These are phyloP conservation scores for Urocynchramus pylzowi DNA, from an alignment of 2,113 vertebrate genomes.

Conservation along the genomic window DNA sequence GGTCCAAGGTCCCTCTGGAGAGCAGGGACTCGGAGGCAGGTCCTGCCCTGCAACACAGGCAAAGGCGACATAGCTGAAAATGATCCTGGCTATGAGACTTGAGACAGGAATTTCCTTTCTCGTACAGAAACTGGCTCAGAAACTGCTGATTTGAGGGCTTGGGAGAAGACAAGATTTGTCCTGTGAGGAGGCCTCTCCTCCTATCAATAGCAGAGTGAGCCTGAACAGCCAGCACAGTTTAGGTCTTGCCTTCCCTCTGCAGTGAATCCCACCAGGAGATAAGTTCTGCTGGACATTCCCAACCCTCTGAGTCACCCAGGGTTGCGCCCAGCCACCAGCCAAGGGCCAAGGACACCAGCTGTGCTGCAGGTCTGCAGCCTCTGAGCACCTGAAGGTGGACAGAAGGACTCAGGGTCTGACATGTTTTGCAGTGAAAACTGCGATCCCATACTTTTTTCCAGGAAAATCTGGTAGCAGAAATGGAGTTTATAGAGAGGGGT, in stretches of 20 bases:
- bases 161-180: neutral
- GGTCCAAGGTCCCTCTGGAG: neutral
- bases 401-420: neutral
- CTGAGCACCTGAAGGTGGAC: neutral
- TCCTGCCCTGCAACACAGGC: neutral
- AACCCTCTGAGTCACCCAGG: neutral
- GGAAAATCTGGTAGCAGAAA: neutral
- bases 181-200: neutral
- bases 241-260: neutral
- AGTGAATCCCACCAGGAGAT: neutral
- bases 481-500: neutral
- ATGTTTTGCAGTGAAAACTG: fast-evolving
- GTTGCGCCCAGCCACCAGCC: neutral
- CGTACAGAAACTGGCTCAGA: neutral
- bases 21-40: neutral
- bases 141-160: neutral
- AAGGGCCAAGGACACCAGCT: neutral
- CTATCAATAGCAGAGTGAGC: neutral
- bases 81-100: neutral
- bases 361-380: neutral
- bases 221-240: neutral
- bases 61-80: neutral
- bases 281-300: neutral
- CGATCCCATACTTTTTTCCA: fast-evolving
- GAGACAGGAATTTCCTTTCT: neutral